phyloP scores from a whole-genome alignment of 2,888 invertebrate genomes.

The Synanthedon myopaeformis region DNA sequence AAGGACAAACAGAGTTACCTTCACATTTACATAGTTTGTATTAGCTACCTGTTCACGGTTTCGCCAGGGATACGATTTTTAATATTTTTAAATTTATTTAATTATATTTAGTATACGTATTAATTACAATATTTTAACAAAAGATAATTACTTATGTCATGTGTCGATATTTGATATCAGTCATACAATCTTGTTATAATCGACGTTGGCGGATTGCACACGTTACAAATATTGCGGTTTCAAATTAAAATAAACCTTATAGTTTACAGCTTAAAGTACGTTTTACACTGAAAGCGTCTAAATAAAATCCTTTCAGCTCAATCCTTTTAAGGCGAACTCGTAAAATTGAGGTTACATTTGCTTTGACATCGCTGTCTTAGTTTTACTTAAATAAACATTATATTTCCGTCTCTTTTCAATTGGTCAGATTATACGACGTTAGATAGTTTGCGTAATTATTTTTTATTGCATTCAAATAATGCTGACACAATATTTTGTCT shows the following conservation, averaged over 20 bases:
- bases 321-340: slow-evolving; percentile 38
- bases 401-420: slow-evolving; percentile 12
- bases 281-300: slow-evolving; percentile 5
- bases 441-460: slow-evolving; percentile 1
- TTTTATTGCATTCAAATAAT: too few relatives aligned
- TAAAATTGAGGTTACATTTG: slow-evolving; percentile 47
- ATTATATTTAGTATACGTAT: too few relatives aligned
- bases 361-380: slow-evolving; percentile 16
- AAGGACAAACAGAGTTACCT: too few relatives aligned
- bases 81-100: too few relatives aligned
- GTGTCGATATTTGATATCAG: slow-evolving; percentile 1
- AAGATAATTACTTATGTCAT: too few relatives aligned
- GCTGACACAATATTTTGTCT: too few relatives aligned
- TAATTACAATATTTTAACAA: too few relatives aligned
- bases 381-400: slow-evolving; percentile 12
- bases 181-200: slow-evolving; percentile 20
- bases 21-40: too few relatives aligned
- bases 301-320: slow-evolving; percentile 30
- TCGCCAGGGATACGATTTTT: too few relatives aligned
- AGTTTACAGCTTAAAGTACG: slow-evolving; percentile 3
- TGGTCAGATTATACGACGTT: slow-evolving; percentile 15
- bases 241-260: slow-evolving; percentile 14
- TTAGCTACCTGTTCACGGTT: too few relatives aligned
- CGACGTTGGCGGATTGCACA: slow-evolving; percentile 42
- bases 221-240: slow-evolving; percentile 26